Conservation (phyloP, 30 jellyfish, hydroid and myxozoan species). For the Turritopsis dohrnii region DNA sequence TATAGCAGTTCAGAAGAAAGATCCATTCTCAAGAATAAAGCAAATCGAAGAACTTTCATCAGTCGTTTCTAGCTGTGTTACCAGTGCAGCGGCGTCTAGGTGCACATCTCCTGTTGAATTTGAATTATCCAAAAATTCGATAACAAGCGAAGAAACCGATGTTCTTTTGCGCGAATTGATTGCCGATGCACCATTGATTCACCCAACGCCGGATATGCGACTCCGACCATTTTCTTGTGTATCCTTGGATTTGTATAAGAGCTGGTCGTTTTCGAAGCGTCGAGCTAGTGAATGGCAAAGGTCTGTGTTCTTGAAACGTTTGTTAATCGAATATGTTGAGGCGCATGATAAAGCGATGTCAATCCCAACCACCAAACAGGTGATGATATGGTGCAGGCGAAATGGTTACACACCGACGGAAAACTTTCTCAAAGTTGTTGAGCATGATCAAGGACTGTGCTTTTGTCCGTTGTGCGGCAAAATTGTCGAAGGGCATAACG, state of each 20-base stretch:
- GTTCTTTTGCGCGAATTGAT: conserved; percentile 33
- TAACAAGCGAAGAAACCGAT: conserved; percentile 25
- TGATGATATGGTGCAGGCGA: conserved; percentile 79
- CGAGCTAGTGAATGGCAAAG: conserved; percentile 97
- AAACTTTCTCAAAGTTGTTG: conserved; percentile 32
- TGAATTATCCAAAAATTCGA: background rate
- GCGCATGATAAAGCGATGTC: conserved; percentile 14
- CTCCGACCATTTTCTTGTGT: conserved; percentile 48
- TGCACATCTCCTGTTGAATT: conserved; percentile 22
- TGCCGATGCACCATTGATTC: conserved; percentile 48
- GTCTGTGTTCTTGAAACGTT: conserved; percentile 46
- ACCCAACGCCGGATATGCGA: conserved; percentile 24
- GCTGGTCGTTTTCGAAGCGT: conserved; percentile 86
- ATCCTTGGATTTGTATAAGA: conserved; percentile 44
- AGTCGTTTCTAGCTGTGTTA: conserved; percentile 14
- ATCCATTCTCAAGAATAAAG: background rate
- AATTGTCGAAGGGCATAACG: conserved; percentile 11
- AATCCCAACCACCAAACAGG: conserved; percentile 45
- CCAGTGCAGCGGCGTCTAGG: conserved; percentile 23
- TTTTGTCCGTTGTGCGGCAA: conserved; percentile 71
- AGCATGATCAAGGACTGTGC: background rate
- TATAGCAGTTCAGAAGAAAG: background rate
- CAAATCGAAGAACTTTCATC: background rate
- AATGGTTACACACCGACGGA: conserved; percentile 89
- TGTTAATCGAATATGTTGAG: conserved; percentile 14